Conservation (phyloP, 2,888 invertebrate species). For the Trachelus tabidus region DNA sequence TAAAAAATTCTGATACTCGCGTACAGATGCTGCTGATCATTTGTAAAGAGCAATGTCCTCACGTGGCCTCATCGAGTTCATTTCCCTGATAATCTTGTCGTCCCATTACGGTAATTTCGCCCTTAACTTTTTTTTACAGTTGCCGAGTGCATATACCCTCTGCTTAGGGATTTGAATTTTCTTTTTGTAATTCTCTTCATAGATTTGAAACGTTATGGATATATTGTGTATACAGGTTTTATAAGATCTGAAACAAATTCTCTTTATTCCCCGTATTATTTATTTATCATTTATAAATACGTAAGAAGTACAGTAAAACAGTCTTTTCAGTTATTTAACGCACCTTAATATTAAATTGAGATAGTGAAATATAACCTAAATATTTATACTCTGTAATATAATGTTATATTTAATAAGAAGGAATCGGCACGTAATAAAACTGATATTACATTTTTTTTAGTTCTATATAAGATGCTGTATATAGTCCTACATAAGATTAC, state of each 20-base stretch:
- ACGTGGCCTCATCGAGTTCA: constrained; percentile 40
- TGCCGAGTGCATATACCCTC: neutral
- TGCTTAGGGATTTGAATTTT: neutral
- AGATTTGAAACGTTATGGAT: neutral
- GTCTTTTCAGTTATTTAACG: neutral
- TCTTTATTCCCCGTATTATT: neutral
- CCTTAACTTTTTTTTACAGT: constrained; percentile 37
- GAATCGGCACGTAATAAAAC: neutral
- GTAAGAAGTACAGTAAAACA: neutral
- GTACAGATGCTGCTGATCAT: constrained; percentile 23
- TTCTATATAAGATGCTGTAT: neutral
- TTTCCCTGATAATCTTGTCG: constrained; percentile 16
- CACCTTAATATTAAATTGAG: neutral
- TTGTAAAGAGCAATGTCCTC: constrained; percentile 50
- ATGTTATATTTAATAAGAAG: neutral
- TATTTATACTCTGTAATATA: neutral
- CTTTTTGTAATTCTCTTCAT: neutral
- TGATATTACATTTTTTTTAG: neutral
- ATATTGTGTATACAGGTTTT: neutral
- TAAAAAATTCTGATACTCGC: neutral
- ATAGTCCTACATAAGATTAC: too few relatives aligned
- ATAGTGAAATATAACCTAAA: neutral
- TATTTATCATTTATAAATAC: neutral
- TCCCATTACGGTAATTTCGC: constrained; percentile 40
- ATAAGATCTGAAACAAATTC: neutral